Conservation (phyloP, 1,140 invertebrate species). For the Nixonia krombeini region DNA sequence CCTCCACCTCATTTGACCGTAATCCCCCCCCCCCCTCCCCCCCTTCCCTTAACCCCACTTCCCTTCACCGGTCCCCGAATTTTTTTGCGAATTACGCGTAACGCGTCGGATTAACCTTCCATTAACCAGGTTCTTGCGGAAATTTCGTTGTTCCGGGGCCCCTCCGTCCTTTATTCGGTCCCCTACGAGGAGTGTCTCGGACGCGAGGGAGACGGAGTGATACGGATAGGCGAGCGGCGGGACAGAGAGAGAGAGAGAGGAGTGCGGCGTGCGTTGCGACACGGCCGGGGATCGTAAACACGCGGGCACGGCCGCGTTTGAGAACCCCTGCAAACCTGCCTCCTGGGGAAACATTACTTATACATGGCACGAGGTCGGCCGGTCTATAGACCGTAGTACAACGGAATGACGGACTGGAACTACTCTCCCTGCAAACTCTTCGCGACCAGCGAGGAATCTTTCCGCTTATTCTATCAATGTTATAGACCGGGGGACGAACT, state of each 20-base stretch:
- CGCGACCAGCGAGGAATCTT: conserved; percentile 21
- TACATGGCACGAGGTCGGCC: conserved; percentile 38
- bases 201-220: not conserved
- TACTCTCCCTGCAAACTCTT: conserved; percentile 16
- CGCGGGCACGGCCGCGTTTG: conserved; percentile 8
- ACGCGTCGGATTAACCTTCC: too few relatives aligned
- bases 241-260: too few relatives aligned
- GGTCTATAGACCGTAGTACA: conserved; percentile 36
- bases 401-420: conserved; percentile 39
- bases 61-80: too few relatives aligned
- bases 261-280: too few relatives aligned
- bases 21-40: too few relatives aligned
- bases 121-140: too few relatives aligned
- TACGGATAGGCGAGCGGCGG: too few relatives aligned
- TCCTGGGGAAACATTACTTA: conserved; percentile 45
- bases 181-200: not conserved
- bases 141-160: not conserved
- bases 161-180: too few relatives aligned
- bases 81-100: too few relatives aligned
- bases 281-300: too few relatives aligned
- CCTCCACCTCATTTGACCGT: too few relatives aligned
- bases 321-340: conserved; percentile 41
- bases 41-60: too few relatives aligned
- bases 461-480: conserved; percentile 27
- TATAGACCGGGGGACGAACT: conserved; percentile 6